Base-by-base conservation (phyloP, 2,888 invertebrate genomes). In the Torymus auratus region DNA sequence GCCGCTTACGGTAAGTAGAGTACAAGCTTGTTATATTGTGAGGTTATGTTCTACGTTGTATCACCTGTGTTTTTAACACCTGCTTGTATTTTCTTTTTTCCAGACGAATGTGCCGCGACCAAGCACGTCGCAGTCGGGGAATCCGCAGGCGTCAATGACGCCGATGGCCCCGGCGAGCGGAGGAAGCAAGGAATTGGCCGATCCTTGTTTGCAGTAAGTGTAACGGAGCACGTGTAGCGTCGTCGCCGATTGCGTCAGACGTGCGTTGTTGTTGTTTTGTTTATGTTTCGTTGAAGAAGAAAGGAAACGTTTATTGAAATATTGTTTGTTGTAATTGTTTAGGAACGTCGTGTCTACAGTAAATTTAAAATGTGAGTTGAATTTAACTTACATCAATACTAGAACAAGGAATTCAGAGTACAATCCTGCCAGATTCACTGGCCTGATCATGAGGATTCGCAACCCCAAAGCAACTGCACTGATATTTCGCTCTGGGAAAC, bases 261-360 rank as follows among this genome's bases (percentile, higher is more conserved):
- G 41, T 7, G 41, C 28, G 28, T n/a, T n/a, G n/a, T 69, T 20
- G 17, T 17, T 52, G 13, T 23, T 52, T n/a, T 20, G 17, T 52
- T 23, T 67, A 13, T 14, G 11, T 74, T 41, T 68, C 56, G 15
- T 62, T 15, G 56, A 15, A 56, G 7, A 41, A 41, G 41, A 41
- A 41, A 41, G 41, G 7, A 41, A 41, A 4, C 1, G 7, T 41
- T 41, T 41, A 41, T 7, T 41, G 41, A 41, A 0, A 10, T 41
- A 7, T 4, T 28, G 28, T 28, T 28, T 28, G 0, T 28, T 41
- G 20, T 65, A 13, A 67, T 67, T 56, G 11, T 92, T 67, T 88
- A 96, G 96, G 88, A 96, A 96, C 88, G 96, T 96, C 88, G 96
- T 96, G 0, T 94, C 96, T 28, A 96, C 96, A 7, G 95, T 96